phyloP scores from a whole-genome alignment of 2,113 vertebrate genomes.

The Junco hyemalis region DNA sequence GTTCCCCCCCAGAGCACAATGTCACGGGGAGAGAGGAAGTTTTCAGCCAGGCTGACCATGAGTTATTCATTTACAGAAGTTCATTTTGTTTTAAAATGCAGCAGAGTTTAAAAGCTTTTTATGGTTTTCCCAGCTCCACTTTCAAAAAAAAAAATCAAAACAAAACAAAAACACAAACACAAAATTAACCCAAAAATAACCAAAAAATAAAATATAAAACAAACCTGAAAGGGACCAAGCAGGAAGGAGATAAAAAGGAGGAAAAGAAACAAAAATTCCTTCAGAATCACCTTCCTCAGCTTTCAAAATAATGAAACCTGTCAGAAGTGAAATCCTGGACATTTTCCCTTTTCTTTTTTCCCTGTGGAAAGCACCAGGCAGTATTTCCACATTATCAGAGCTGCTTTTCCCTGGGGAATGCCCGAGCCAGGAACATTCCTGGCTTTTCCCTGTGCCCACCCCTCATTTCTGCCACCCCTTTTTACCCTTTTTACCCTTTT shows the following conservation, averaged over 20 bases:
- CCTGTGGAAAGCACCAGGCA: neutral
- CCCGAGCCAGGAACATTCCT: neutral
- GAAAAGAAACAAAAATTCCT: neutral
- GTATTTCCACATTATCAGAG: neutral
- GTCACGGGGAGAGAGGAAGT: neutral
- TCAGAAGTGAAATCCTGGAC: neutral
- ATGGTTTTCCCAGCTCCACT: neutral
- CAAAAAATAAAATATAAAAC: neutral
- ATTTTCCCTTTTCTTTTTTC: neutral
- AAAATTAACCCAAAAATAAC: neutral
- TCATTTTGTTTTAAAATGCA: neutral
- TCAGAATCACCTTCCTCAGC: neutral
- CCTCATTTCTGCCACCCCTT: neutral
- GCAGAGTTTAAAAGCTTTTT: neutral
- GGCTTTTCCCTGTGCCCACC: neutral
- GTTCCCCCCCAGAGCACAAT: neutral
- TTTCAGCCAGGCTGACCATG: neutral
- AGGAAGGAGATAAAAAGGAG: neutral
- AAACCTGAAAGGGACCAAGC: neutral
- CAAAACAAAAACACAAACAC: too few relatives aligned
- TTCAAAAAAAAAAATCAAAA: neutral
- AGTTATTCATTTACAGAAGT: neutral
- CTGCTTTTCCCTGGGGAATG: neutral
- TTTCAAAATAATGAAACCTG: neutral
- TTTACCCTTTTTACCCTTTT: neutral